Percentiles rank a stretch among this genome's conserved stretches.
phyloP scores from a whole-genome alignment of 2,888 invertebrate genomes.

The Machimus atricapillus region DNA sequence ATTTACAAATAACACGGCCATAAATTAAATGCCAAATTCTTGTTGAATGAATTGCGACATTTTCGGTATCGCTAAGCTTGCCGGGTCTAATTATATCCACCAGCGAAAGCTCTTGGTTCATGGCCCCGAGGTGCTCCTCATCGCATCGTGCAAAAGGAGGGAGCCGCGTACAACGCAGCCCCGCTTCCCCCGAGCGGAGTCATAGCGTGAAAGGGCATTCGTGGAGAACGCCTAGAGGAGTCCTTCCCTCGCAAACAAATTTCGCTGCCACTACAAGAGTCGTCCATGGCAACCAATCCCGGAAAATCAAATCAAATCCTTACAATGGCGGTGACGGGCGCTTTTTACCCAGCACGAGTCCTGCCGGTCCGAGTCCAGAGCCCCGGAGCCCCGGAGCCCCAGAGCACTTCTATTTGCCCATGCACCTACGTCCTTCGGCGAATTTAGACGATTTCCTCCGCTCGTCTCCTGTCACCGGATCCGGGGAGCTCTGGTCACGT shows the following conservation, averaged over 20 bases:
- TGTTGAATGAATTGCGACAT: background rate
- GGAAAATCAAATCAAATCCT: constrained; percentile 38
- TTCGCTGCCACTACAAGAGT: constrained; percentile 34
- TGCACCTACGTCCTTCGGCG: background rate
- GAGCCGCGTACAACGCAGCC: background rate
- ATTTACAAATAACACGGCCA: background rate
- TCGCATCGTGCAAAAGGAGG: background rate
- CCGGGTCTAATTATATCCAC: background rate
- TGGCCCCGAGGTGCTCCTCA: background rate
- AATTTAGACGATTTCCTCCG: constrained; percentile 10
- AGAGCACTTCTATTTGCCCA: background rate
- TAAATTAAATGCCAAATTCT: background rate
- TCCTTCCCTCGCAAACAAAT: constrained; percentile 10
- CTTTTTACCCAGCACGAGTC: constrained; percentile 12
- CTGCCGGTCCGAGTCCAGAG: background rate
- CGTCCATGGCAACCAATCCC: constrained; percentile 35
- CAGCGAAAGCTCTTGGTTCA: background rate
- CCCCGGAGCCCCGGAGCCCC: background rate
- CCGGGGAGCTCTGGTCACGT: constrained; percentile 26
- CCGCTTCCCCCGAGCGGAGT: background rate
- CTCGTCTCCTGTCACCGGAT: constrained; percentile 17
- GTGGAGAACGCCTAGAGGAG: constrained; percentile 12
- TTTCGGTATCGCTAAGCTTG: background rate
- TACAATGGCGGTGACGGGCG: constrained; percentile 36
- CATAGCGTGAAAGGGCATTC: constrained; percentile 24